Conservation (phyloP, 2,888 invertebrate species). For the Drosophila hamatofila region DNA sequence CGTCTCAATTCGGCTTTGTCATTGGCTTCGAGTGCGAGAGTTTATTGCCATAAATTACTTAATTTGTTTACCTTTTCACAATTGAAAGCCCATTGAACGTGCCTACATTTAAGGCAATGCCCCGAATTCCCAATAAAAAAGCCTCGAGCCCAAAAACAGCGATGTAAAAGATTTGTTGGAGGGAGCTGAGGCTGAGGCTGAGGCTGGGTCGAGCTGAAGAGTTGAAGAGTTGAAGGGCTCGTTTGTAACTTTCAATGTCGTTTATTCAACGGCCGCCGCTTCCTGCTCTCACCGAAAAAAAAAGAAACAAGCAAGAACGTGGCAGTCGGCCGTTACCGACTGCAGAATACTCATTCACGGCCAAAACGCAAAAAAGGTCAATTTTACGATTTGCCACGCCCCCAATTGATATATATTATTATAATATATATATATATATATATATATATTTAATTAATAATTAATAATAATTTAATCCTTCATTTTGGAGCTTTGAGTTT, state of each 20-base stretch:
- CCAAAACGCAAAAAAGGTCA: no score
- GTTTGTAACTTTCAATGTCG: slow-evolving; percentile 73
- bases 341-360: no score
- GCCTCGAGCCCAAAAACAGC: neutral
- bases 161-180: slow-evolving; percentile 6
- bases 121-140: neutral
- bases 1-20: slow-evolving; percentile 14
- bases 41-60: slow-evolving; percentile 67
- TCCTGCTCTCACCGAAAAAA: neutral
- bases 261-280: slow-evolving; percentile 17
- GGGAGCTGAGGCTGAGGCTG: neutral
- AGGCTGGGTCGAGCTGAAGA: slow-evolving; percentile 48
- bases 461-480: no score
- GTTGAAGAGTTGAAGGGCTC: slow-evolving; percentile 61
- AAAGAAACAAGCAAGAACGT: neutral
- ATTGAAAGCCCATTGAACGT: slow-evolving; percentile 60
- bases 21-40: slow-evolving; percentile 16
- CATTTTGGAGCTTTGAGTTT: no score
- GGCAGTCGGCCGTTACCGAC: no score
- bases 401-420: no score
- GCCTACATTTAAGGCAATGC: slow-evolving; percentile 38
- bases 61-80: slow-evolving; percentile 69
- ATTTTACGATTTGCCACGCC: no score
- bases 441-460: no score
- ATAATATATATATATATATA: no score